A percentile compares a stretch with the other conserved stretches of the same genome.
Conservation (phyloP, 2,888 invertebrate species). For the Fissipunctia ypsillon region DNA sequence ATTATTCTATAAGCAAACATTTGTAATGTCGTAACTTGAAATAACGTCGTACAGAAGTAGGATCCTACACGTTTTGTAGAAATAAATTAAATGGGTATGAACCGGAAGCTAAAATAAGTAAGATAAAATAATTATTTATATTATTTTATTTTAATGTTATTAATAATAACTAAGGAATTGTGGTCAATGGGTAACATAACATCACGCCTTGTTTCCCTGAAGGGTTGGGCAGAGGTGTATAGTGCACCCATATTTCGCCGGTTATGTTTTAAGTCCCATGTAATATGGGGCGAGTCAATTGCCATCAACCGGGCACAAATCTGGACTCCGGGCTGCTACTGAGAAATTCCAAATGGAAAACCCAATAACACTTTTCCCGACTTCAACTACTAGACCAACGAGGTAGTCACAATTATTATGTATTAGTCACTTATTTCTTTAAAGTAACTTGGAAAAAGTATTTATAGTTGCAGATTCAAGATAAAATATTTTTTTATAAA, state of each 20-base stretch:
- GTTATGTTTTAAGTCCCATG: too few relatives aligned
- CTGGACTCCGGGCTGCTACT: too few relatives aligned
- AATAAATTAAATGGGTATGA: slow-evolving; percentile 11
- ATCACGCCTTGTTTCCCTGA: too few relatives aligned
- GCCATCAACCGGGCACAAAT: too few relatives aligned
- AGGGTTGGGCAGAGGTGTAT: too few relatives aligned
- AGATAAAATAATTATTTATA: slow-evolving; percentile 14
- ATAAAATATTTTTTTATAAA: slow-evolving; percentile 12
- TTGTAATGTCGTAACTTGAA: slow-evolving; percentile 15
- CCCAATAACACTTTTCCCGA: too few relatives aligned
- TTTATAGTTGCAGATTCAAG: neutral
- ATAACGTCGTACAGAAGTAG: neutral
- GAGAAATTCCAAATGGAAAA: too few relatives aligned
- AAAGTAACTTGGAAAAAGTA: neutral
- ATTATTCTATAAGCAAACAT: slow-evolving; percentile 40
- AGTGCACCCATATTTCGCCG: too few relatives aligned
- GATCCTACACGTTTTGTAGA: neutral
- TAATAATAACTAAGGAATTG: neutral
- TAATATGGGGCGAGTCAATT: too few relatives aligned
- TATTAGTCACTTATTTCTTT: neutral
- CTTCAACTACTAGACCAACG: too few relatives aligned
- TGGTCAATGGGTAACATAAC: too few relatives aligned
- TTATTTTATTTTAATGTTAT: neutral
- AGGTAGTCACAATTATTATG: too few relatives aligned
- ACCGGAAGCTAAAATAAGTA: slow-evolving; percentile 22